Evolutionary conservation across 2,888 invertebrate genomes (phyloP).

Genomic region (Leptopilina syphax): DNA sequence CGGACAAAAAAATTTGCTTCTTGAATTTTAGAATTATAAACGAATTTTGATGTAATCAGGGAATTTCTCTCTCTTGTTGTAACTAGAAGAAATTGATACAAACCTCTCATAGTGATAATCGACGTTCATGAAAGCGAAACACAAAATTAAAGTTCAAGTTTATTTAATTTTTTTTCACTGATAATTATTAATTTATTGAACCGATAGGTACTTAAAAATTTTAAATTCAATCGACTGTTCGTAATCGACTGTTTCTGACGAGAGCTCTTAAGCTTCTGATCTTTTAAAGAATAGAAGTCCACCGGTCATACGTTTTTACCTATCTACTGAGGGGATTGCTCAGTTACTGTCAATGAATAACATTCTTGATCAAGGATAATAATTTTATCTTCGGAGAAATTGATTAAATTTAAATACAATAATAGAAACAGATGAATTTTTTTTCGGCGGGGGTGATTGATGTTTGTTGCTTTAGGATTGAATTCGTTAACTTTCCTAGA

Average conservation of each 20-base stretch:
- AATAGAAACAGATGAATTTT: neutral
- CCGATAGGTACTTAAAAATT: neutral
- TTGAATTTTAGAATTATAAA: too few relatives aligned
- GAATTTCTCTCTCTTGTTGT: neutral
- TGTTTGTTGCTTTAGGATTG: neutral
- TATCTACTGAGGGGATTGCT: slow-evolving; percentile 11
- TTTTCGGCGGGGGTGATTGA: neutral
- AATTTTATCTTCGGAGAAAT: slow-evolving; percentile 22
- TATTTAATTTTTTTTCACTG: neutral
- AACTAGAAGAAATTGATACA: slow-evolving; percentile 12
- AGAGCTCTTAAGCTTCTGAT: slow-evolving; percentile 38
- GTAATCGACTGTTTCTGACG: slow-evolving; percentile 25
- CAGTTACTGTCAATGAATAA: neutral
- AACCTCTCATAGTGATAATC: neutral
- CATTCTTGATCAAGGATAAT: slow-evolving; percentile 8
- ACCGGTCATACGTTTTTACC: slow-evolving; percentile 25
- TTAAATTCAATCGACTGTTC: neutral
- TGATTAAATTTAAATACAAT: slow-evolving; percentile 10
- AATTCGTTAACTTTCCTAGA: too few relatives aligned
- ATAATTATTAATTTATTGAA: slow-evolving; percentile 10
- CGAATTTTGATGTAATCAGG: neutral
- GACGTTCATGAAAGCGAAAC: slow-evolving; percentile 12
- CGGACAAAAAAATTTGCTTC: too few relatives aligned
- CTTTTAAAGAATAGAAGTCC: slow-evolving; percentile 27
- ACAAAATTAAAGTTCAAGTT: neutral